Conservation (phyloP, 2,113 vertebrate species). For the Columba janthina region DNA sequence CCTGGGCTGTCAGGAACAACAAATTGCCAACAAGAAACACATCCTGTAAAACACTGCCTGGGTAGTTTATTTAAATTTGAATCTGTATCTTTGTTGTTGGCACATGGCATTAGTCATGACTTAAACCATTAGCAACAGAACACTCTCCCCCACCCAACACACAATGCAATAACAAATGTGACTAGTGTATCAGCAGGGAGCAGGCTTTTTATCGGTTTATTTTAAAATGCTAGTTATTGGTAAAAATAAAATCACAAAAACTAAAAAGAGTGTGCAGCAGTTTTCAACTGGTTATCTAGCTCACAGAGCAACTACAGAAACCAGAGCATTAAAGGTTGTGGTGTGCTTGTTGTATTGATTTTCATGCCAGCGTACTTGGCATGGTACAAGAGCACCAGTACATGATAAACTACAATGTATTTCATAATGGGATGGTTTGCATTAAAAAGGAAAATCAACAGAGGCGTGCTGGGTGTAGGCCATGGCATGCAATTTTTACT, state of each 20-base stretch:
- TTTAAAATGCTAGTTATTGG: neutral
- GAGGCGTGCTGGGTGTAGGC: neutral
- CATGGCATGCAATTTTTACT: neutral
- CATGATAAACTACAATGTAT: neutral
- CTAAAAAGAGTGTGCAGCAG: neutral
- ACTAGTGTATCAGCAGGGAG: neutral
- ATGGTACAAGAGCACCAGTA: neutral
- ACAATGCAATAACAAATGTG: neutral
- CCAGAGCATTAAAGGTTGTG: neutral
- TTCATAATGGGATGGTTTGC: neutral
- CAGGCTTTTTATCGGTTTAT: constrained; percentile 12
- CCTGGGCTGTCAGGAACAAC: constrained; percentile 58
- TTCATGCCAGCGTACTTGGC: neutral
- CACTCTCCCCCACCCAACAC: neutral
- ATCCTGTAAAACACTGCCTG: constrained; percentile 57
- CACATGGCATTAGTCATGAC: constrained; percentile 48
- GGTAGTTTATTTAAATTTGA: constrained; percentile 54
- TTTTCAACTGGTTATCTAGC: neutral
- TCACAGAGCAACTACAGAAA: neutral
- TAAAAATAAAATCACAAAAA: neutral
- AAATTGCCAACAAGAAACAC: constrained; percentile 66
- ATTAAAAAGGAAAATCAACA: neutral
- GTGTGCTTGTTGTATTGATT: neutral
- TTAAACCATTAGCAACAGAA: constrained; percentile 18
- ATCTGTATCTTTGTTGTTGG: constrained; percentile 40